Conservation (phyloP, 2,797 vertebrate species). For the Gobionotothen gibberifrons region DNA sequence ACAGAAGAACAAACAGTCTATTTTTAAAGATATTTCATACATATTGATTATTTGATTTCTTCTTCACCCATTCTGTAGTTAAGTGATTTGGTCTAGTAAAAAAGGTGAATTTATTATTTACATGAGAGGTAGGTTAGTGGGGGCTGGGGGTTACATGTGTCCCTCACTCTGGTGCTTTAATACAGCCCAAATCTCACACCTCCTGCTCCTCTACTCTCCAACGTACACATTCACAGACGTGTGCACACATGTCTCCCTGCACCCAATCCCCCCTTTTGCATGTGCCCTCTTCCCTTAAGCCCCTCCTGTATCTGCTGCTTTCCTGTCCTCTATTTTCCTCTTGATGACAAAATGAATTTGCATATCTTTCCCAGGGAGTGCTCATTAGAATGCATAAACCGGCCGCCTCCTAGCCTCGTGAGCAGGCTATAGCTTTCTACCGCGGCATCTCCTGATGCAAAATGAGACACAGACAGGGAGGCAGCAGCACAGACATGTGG, state of each 20-base stretch:
- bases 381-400: constrained; percentile 84
- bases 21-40: not conserved
- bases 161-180: constrained; percentile 46
- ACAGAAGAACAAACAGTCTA: not conserved
- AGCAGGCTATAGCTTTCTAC: constrained; percentile 74
- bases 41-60: too few species aligned
- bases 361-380: constrained; percentile 80
- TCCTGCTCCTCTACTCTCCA: constrained; percentile 38
- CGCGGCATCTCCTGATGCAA: constrained; percentile 74
- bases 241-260: constrained; percentile 51
- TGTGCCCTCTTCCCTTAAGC: constrained; percentile 71
- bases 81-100: not conserved
- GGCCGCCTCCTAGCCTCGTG: constrained; percentile 64
- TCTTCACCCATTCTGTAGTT: not conserved
- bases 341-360: constrained; percentile 83
- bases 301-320: constrained; percentile 77
- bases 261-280: constrained; percentile 69
- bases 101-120: not conserved
- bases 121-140: constrained; percentile 11
- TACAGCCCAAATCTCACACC: constrained; percentile 45
- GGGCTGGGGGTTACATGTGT: constrained; percentile 54
- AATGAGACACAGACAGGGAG: constrained; percentile 69
- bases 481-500: constrained; percentile 77
- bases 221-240: constrained; percentile 36
- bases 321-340: constrained; percentile 82